Base-by-base conservation (phyloP, 37 sponge, comb jelly and placozoan genomes). In the Amphimedon queenslandica region DNA sequence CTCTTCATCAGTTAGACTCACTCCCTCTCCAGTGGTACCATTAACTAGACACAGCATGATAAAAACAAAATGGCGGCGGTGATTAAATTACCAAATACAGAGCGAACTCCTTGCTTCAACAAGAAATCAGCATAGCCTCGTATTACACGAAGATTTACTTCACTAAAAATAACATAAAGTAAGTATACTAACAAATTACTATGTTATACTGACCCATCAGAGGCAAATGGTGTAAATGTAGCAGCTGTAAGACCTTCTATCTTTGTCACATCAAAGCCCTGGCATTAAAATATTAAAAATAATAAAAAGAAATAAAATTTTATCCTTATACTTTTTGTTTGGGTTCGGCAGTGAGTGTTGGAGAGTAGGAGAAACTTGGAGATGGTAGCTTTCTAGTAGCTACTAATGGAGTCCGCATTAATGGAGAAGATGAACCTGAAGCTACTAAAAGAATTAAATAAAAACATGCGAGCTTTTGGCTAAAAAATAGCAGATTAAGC, bases 1-100 rank as follows among this genome's bases (percentile, higher is more conserved):
- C 72, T 93, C 93, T 40, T 69, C 82, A 11, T 77, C 71, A 13
- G 86, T 82, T 21, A 88, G 74, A 34, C 68, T 82, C 55, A 88
- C 57, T 24, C 93, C 81, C 70, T 93, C 90, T 28, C 93, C 93
- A 51, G 90, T 81, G 16, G 89, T 78, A 1, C 93, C 93, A 84
- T 78, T 81, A 21, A 93, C 93, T 93, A 64, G 1, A 27, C 4
- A 47, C 20, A 43, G 31, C 5, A 6, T 34, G 13, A n/a, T 42
- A 6, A 6, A 67, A 34, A 30, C 38, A 18, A 67, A 33, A 35
- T 67, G 5, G 31, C n/a, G 31, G 39, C 35, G 36, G 37, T 34
- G 23, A 23, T 35, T 10, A 18, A 34, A 67, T 77, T n/a, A 92
- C 93, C 80, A 72, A 87, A 92, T 4, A 92, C 89, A 69, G 58